These are phyloP conservation scores for Fragum whitleyi DNA, from an alignment of 2,888 invertebrate species.

Conservation along the genomic window DNA sequence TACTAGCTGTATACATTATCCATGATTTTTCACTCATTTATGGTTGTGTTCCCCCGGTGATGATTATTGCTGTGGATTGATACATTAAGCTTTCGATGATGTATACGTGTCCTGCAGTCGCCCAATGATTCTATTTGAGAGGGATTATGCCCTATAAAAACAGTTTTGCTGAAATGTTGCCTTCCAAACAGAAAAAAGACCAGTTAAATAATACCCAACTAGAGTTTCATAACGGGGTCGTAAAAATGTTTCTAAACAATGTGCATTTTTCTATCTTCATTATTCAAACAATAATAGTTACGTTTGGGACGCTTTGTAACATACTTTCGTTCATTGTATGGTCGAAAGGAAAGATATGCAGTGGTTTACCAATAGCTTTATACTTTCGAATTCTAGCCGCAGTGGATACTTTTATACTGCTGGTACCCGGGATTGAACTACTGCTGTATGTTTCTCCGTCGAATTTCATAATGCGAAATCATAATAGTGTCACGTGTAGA, in stretches of 20 bases:
- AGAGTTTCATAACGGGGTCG: too few species aligned
- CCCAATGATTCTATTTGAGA: too few species aligned
- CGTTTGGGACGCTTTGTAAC: background rate
- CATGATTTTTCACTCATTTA: too few species aligned
- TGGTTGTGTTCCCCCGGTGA: too few species aligned
- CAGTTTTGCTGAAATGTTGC: too few species aligned
- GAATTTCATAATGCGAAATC: background rate
- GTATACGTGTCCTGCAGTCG: too few species aligned
- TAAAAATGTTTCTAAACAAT: background rate
- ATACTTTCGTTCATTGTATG: conserved; percentile 4
- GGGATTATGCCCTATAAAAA: too few species aligned
- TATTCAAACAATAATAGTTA: conserved; percentile 15
- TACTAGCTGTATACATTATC: too few species aligned
- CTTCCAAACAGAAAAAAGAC: too few species aligned
- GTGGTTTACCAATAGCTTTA: conserved; percentile 2
- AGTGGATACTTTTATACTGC: background rate
- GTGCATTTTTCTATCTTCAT: conserved; percentile 13
- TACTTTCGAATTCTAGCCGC: conserved; percentile 14
- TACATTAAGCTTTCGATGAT: too few species aligned
- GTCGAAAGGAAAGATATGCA: conserved; percentile 9
- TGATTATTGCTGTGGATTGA: too few species aligned
- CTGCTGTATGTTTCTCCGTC: background rate
- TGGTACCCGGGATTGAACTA: background rate
- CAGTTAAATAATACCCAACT: too few species aligned
- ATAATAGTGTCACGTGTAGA: background rate